A percentile compares a stretch with the other conserved stretches of the same genome.
Evolutionary conservation across 1,140 invertebrate genomes (phyloP).

Genomic region (Periplaneta americana): DNA sequence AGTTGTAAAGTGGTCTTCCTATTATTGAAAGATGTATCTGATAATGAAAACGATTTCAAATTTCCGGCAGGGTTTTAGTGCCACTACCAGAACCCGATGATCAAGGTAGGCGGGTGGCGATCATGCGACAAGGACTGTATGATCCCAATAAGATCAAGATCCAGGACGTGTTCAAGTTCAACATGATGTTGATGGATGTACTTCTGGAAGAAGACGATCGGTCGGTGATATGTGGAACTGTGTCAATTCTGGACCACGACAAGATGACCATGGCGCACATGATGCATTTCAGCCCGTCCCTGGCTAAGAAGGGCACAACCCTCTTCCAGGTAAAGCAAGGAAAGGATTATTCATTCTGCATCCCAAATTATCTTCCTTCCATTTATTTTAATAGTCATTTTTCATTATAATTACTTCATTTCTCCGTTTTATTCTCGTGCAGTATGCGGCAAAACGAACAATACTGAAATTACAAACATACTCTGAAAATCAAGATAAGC

Average conservation of each 20-base stretch:
- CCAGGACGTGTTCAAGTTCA: conserved; percentile 65
- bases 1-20: no score
- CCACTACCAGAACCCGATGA: conserved; percentile 69
- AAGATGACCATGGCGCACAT: conserved; percentile 67
- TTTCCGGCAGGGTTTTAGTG: conserved; percentile 39
- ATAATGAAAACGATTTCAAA: no score
- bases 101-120: conserved; percentile 67
- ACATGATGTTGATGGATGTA: conserved; percentile 75
- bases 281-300: conserved; percentile 64
- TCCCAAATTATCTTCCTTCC: no score
- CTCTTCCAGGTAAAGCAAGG: conserved; percentile 72
- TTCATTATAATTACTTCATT: neutral
- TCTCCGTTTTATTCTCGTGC: no score
- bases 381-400: neutral
- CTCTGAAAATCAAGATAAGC: no score
- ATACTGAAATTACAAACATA: no score
- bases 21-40: no score
- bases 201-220: conserved; percentile 60
- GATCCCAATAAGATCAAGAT: conserved; percentile 41
- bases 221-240: conserved; percentile 71
- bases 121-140: conserved; percentile 53
- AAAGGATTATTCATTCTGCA: no score
- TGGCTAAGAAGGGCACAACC: conserved; percentile 74
- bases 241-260: conserved; percentile 69
- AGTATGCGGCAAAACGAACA: no score